Evolutionary conservation across 2,888 invertebrate genomes (phyloP).

Genomic region (Pantelozetes paolii): DNA sequence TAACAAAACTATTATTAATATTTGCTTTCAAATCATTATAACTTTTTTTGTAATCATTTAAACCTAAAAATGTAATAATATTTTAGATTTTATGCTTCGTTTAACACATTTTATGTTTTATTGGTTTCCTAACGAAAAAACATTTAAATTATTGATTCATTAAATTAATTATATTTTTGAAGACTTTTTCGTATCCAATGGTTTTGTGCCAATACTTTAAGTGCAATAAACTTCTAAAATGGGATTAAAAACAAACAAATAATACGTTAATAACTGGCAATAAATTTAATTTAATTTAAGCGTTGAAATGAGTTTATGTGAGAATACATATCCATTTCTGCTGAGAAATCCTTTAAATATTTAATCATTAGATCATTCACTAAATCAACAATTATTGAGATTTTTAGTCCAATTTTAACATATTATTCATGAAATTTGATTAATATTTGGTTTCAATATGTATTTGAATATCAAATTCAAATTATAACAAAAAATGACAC

Average conservation of each 20-base stretch:
- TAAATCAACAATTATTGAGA: too few relatives aligned
- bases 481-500: too few relatives aligned
- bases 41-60: not conserved
- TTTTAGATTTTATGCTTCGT: conserved; percentile 11
- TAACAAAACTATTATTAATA: not conserved
- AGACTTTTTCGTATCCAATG: not conserved
- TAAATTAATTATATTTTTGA: conserved; percentile 23
- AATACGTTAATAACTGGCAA: not conserved
- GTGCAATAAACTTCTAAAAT: conserved; percentile 6
- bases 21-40: conserved; percentile 1
- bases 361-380: too few relatives aligned
- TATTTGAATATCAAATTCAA: too few relatives aligned
- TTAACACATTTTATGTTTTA: conserved; percentile 5
- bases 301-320: too few relatives aligned
- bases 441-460: too few relatives aligned
- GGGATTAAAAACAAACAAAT: not conserved
- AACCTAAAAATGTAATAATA: conserved; percentile 10
- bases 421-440: too few relatives aligned
- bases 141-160: conserved; percentile 15
- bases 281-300: not conserved
- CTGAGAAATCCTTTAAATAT: too few relatives aligned
- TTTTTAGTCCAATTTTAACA: too few relatives aligned
- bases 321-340: too few relatives aligned
- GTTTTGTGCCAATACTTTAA: not conserved
- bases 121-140: not conserved